phyloP scores from a whole-genome alignment of 2,888 invertebrate genomes.

The Philonicus albiceps region DNA sequence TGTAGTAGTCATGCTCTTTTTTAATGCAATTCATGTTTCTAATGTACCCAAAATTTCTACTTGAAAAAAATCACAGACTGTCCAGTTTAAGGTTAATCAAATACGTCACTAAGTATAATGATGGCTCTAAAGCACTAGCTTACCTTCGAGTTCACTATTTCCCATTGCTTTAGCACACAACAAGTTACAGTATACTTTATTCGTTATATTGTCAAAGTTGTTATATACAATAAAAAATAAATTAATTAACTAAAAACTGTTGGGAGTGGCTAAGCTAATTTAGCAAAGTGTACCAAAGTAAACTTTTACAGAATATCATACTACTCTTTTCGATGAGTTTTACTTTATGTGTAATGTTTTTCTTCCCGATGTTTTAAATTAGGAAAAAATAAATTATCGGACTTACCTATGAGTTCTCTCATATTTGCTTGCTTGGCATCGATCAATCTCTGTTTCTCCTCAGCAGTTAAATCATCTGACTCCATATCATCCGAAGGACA shows the following conservation, averaged over 20 bases:
- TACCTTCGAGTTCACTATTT: constrained; percentile 56
- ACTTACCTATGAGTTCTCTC: constrained; percentile 80
- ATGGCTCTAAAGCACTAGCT: constrained; percentile 44
- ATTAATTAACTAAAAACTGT: not conserved
- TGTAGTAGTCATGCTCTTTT: not conserved
- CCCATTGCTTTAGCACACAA: constrained; percentile 53
- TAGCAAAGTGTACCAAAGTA: not conserved
- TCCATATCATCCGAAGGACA: constrained; percentile 85
- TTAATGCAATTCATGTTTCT: not conserved
- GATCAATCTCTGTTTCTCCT: constrained; percentile 78
- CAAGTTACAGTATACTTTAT: constrained; percentile 37
- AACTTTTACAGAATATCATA: not conserved
- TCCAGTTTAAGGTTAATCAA: not conserved
- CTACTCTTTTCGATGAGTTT: not conserved
- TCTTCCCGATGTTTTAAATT: not conserved
- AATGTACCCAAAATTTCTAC: not conserved
- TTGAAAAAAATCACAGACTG: not conserved
- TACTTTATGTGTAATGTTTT: not conserved
- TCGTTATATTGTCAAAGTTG: not conserved
- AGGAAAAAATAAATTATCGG: not conserved
- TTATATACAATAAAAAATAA: not conserved
- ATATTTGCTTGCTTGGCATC: constrained; percentile 82
- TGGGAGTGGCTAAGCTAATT: not conserved
- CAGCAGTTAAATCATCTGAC: constrained; percentile 75
- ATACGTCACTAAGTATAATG: not conserved